Percentiles rank a stretch among this genome's conserved stretches.
Conservation (phyloP, 2,888 invertebrate species). For the Auanema sp. region DNA sequence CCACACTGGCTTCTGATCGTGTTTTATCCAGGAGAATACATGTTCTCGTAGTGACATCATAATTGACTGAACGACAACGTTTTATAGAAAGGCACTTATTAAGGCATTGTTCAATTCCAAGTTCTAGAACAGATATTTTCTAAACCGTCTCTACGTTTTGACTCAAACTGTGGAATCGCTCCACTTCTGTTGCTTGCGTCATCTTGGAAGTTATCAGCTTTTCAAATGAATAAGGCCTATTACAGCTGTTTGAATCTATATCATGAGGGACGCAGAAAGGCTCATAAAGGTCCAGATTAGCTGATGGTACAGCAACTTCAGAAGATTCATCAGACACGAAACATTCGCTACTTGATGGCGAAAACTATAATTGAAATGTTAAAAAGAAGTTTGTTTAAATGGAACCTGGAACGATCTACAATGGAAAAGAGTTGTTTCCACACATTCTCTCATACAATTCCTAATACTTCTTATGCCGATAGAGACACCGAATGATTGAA, state of each 20-base stretch:
- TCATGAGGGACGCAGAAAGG: conserved; percentile 52
- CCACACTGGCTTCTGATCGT: conserved; percentile 12
- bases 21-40: conserved; percentile 26
- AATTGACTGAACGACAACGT: conserved; percentile 49
- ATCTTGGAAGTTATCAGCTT: conserved; percentile 37
- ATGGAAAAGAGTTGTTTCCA: conserved; percentile 47
- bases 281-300: conserved; percentile 55
- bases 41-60: conserved; percentile 29
- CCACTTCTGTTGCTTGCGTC: conserved; percentile 15
- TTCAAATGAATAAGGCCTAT: conserved; percentile 47
- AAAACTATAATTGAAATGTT: conserved; percentile 36
- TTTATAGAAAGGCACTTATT: conserved; percentile 36
- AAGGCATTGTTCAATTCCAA: conserved; percentile 38
- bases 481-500: conserved; percentile 42
- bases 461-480: conserved; percentile 40
- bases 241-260: conserved; percentile 42
- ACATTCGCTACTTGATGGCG: conserved; percentile 50
- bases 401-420: conserved; percentile 49
- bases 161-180: conserved; percentile 14
- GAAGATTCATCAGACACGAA: conserved; percentile 53
- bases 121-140: conserved; percentile 21
- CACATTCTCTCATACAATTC: conserved; percentile 55
- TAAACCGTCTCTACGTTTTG: neutral
- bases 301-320: conserved; percentile 44
- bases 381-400: neutral